Evolutionary conservation across 2,797 vertebrate genomes (phyloP).

Genomic region (Apodemus agrarius): DNA sequence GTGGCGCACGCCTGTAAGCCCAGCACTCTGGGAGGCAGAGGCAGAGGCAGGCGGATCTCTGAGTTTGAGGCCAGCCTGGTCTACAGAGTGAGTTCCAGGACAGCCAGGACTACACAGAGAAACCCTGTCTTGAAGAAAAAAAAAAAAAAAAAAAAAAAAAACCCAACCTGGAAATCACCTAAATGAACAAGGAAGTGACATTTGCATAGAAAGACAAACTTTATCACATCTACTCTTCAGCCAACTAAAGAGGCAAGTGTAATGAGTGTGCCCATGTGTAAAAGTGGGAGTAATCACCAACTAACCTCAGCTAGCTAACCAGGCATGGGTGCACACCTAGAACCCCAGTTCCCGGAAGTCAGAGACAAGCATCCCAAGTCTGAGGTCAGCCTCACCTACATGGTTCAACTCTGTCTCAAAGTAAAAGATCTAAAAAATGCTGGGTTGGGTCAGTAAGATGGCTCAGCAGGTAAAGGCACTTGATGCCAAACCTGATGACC

Average conservation of each 20-base stretch:
- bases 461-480: neutral
- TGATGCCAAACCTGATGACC: neutral
- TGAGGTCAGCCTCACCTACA: neutral
- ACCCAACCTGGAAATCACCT: slow-evolving; percentile 21
- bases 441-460: neutral
- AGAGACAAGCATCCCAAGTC: neutral
- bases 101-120: no score
- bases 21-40: no score
- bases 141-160: no score
- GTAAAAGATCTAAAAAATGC: neutral
- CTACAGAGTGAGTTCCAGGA: no score
- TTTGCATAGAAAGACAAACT: neutral
- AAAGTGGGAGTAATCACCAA: neutral
- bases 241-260: slow-evolving; percentile 35
- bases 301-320: slow-evolving; percentile 1
- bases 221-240: slow-evolving; percentile 37
- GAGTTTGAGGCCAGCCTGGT: no score
- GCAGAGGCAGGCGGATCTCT: no score
- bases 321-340: neutral
- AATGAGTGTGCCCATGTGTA: neutral
- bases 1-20: no score
- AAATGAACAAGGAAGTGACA: slow-evolving; percentile 53
- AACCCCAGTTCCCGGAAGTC: neutral
- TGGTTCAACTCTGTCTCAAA: neutral
- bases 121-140: no score